phyloP scores from a whole-genome alignment of 1,140 invertebrate species.

The Holotrichia oblita region DNA sequence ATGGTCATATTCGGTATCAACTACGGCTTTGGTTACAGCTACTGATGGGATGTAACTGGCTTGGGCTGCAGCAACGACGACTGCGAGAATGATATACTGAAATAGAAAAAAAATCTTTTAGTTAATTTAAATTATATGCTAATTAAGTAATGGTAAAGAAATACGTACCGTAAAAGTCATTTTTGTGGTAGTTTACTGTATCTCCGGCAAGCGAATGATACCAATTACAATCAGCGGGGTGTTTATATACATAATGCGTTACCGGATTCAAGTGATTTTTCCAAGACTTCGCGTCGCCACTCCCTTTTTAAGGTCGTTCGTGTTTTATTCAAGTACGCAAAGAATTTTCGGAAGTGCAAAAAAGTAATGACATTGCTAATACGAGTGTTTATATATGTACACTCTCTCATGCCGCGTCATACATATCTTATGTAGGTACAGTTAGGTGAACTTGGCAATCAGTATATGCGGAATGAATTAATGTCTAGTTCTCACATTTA shows the following conservation, averaged over 20 bases:
- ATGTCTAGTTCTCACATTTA: background rate
- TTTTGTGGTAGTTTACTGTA: constrained; percentile 38
- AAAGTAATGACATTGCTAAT: constrained; percentile 24
- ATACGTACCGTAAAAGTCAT: constrained; percentile 40
- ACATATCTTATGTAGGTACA: background rate
- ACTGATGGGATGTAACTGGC: constrained; percentile 30
- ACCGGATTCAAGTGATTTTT: constrained; percentile 34
- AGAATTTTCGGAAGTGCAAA: constrained; percentile 38
- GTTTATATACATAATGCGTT: constrained; percentile 27
- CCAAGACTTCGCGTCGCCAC: constrained; percentile 32
- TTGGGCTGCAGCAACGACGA: constrained; percentile 56
- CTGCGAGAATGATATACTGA: constrained; percentile 63
- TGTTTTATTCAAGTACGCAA: constrained; percentile 9
- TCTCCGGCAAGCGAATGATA: constrained; percentile 15
- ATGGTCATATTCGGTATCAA: constrained; percentile 41
- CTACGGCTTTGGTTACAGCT: constrained; percentile 30
- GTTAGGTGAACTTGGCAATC: constrained; percentile 18
- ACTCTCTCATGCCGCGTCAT: background rate
- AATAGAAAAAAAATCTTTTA: constrained; percentile 47
- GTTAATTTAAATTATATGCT: too few species aligned
- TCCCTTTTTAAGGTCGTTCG: constrained; percentile 38
- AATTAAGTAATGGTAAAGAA: background rate
- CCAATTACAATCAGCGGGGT: background rate
- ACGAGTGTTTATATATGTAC: background rate
- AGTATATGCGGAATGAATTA: background rate